Conservation (phyloP, 1,140 invertebrate genomes). For the Atopsyche davidsoni region DNA sequence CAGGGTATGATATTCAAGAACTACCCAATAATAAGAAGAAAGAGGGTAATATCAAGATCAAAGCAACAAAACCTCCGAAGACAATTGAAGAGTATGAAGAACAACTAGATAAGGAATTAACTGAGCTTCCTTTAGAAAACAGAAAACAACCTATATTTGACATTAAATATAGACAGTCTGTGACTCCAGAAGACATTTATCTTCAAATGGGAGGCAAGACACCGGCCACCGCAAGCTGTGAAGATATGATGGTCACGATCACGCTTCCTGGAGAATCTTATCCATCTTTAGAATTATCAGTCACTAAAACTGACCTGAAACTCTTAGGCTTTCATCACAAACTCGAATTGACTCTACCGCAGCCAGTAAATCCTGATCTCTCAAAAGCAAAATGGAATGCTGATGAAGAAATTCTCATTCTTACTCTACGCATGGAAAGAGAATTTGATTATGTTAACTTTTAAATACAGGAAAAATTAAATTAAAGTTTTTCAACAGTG, state of each 20-base stretch:
- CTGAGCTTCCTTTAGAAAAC: slow-evolving; percentile 48
- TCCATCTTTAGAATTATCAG: slow-evolving; percentile 58
- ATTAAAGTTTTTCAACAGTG: background rate
- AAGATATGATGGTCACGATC: slow-evolving; percentile 73
- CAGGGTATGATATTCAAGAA: too few relatives aligned
- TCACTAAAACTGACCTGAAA: slow-evolving; percentile 64
- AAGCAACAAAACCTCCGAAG: slow-evolving; percentile 32
- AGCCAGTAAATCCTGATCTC: slow-evolving; percentile 69
- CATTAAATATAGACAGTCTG: slow-evolving; percentile 77
- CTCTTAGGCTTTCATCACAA: slow-evolving; percentile 56
- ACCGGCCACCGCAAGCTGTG: slow-evolving; percentile 73
- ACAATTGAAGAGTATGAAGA: slow-evolving; percentile 52
- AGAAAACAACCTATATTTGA: slow-evolving; percentile 70
- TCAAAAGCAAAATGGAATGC: slow-evolving; percentile 74
- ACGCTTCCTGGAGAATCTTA: slow-evolving; percentile 66
- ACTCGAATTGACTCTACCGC: slow-evolving; percentile 68
- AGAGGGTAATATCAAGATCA: too few relatives aligned
- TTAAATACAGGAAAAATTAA: too few relatives aligned
- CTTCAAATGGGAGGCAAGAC: slow-evolving; percentile 79
- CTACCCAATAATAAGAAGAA: too few relatives aligned
- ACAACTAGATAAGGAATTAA: slow-evolving; percentile 46
- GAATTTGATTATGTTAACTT: slow-evolving; percentile 82
- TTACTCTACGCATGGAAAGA: slow-evolving; percentile 63
- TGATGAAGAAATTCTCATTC: slow-evolving; percentile 57
- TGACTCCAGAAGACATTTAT: slow-evolving; percentile 79